These are phyloP conservation scores for Eurytemora carolleeae DNA, from an alignment of 1,140 invertebrate genomes.

Conservation along the genomic window DNA sequence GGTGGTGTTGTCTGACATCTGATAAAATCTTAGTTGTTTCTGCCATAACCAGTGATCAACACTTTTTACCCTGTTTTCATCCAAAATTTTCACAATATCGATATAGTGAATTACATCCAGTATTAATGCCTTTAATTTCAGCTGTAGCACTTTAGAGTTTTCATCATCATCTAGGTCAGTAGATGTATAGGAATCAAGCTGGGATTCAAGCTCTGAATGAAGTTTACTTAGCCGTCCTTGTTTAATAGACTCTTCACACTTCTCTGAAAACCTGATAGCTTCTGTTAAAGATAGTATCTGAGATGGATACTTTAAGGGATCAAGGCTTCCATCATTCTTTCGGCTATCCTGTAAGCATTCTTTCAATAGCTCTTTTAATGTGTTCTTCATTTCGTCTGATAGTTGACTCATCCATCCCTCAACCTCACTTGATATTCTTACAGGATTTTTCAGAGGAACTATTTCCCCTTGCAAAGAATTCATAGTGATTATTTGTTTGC, in stretches of 20 bases:
- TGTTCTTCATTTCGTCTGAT: slow-evolving; percentile 56
- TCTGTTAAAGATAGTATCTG: slow-evolving; percentile 54
- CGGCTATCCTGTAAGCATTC: slow-evolving; percentile 37
- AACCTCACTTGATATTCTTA: slow-evolving; percentile 55
- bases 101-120: slow-evolving; percentile 83
- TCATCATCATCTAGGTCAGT: slow-evolving; percentile 26
- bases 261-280: slow-evolving; percentile 48
- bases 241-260: slow-evolving; percentile 55
- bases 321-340: slow-evolving; percentile 30
- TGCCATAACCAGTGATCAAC: slow-evolving; percentile 74
- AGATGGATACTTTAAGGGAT: slow-evolving; percentile 57
- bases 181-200: slow-evolving; percentile 41
- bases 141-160: slow-evolving; percentile 26
- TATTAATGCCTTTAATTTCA: slow-evolving; percentile 51
- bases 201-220: slow-evolving; percentile 29
- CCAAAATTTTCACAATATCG: slow-evolving; percentile 52
- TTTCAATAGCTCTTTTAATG: slow-evolving; percentile 40
- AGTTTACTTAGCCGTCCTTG: slow-evolving; percentile 36
- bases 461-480: slow-evolving; percentile 62
- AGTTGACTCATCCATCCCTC: slow-evolving; percentile 67
- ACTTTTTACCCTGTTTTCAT: slow-evolving; percentile 40
- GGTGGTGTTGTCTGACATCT: slow-evolving; percentile 27
- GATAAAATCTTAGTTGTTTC: slow-evolving; percentile 65
- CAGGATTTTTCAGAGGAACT: slow-evolving; percentile 46
- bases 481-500: slow-evolving; percentile 45